Evolutionary conservation across 2,113 vertebrate genomes (phyloP).

Genomic region (Tympanuchus pallidicinctus): DNA sequence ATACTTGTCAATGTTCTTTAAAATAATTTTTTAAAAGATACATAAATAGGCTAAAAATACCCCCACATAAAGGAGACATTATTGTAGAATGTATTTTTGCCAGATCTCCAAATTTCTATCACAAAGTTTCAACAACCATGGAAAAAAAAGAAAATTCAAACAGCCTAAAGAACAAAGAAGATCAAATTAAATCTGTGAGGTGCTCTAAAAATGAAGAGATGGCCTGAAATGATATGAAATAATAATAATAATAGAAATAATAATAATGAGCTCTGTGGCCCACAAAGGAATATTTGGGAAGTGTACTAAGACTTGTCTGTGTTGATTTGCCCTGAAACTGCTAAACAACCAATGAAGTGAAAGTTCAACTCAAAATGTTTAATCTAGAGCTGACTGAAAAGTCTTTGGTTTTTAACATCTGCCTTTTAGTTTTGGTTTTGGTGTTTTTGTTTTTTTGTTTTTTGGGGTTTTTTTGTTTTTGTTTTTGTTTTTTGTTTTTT

Average conservation of each 20-base stretch:
- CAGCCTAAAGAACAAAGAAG: neutral
- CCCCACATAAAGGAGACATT: neutral
- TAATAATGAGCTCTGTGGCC: neutral
- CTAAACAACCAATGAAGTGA: slow-evolving; percentile 38
- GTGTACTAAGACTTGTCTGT: neutral
- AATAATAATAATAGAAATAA: neutral
- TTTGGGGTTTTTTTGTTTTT: neutral
- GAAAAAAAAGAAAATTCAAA: neutral
- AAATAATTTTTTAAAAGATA: too few species aligned
- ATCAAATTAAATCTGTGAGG: slow-evolving; percentile 27
- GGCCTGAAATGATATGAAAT: neutral
- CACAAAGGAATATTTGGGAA: neutral
- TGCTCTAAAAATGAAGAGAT: neutral
- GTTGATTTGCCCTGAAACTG: slow-evolving; percentile 40
- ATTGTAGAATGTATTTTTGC: slow-evolving; percentile 7
- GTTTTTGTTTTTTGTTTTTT: neutral
- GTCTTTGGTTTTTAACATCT: slow-evolving; percentile 6
- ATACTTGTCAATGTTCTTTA: neutral
- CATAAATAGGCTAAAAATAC: neutral
- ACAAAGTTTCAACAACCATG: neutral
- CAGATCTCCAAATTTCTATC: slow-evolving; percentile 34
- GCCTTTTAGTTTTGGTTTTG: neutral
- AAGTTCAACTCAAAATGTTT: neutral
- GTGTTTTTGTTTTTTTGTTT: neutral
- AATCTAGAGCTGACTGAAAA: slow-evolving; percentile 38